A percentile compares a stretch with the other conserved stretches of the same genome.
These are phyloP conservation scores for Sturnira hondurensis DNA, from an alignment of 2,113 vertebrate species.

Conservation along the genomic window DNA sequence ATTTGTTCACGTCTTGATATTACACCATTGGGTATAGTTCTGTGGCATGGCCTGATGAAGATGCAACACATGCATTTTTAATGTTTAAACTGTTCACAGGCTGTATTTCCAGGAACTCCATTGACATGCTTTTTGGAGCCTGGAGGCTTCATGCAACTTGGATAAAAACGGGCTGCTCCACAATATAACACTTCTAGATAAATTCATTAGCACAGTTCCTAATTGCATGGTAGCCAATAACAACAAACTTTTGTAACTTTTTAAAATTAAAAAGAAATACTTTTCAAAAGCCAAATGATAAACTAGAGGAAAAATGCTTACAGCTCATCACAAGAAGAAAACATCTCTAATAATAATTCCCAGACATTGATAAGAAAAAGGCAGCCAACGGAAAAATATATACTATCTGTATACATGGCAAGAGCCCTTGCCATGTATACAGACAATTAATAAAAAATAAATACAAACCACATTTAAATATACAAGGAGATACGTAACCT, in stretches of 20 bases:
- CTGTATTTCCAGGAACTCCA: conserved; percentile 28
- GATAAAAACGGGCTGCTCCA: conserved; percentile 35
- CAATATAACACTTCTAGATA: conserved; percentile 31
- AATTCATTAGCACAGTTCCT: conserved; percentile 36
- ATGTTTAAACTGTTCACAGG: not conserved
- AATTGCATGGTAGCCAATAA: not conserved
- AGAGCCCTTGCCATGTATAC: not conserved
- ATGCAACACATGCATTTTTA: conserved; percentile 32
- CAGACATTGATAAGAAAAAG: not conserved
- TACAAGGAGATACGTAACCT: not conserved
- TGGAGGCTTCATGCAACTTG: conserved; percentile 35
- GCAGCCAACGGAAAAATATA: not conserved
- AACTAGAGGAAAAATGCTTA: not conserved
- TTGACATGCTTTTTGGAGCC: conserved; percentile 14
- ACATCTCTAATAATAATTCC: not conserved
- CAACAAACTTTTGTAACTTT: conserved; percentile 42
- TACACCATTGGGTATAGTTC: not conserved
- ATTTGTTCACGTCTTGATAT: not conserved
- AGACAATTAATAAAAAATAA: not conserved
- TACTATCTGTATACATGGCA: not conserved
- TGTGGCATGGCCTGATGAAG: not conserved
- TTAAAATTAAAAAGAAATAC: not conserved
- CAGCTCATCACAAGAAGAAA: not conserved
- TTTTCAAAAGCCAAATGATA: conserved; percentile 2
- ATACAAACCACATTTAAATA: not conserved